Evolutionary conservation across 2,888 invertebrate species (phyloP).

Genomic region (Anorthoa munda): DNA sequence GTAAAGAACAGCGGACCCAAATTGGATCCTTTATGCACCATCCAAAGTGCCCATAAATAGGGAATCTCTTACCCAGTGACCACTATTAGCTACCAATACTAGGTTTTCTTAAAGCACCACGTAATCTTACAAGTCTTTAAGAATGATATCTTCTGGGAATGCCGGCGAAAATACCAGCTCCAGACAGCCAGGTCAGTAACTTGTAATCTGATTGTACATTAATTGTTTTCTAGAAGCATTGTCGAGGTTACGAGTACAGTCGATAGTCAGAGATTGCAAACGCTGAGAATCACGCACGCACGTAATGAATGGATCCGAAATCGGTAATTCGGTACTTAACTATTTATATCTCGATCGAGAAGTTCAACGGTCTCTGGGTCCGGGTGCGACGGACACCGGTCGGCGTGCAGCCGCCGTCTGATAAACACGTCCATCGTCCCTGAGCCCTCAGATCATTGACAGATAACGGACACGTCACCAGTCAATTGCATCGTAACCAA

Average conservation of each 20-base stretch:
- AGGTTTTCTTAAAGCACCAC: background rate
- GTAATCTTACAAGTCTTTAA: background rate
- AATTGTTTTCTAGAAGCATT: slow-evolving; percentile 11
- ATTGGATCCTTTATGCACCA: no score
- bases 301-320: slow-evolving; percentile 18
- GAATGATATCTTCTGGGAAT: background rate
- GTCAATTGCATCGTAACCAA: slow-evolving; percentile 15
- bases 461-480: slow-evolving; percentile 33
- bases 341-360: slow-evolving; percentile 25
- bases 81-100: background rate
- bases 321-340: slow-evolving; percentile 8
- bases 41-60: no score
- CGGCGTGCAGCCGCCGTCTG: slow-evolving; percentile 22
- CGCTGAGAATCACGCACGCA: slow-evolving; percentile 37
- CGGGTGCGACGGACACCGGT: slow-evolving; percentile 13
- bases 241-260: slow-evolving; percentile 5
- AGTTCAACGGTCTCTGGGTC: slow-evolving; percentile 46
- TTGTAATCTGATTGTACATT: background rate
- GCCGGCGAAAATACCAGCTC: background rate
- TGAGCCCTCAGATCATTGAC: slow-evolving; percentile 51
- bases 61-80: no score
- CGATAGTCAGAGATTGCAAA: slow-evolving; percentile 15
- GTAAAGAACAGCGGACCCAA: no score
- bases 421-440: slow-evolving; percentile 27
- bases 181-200: background rate